Percentiles rank a stretch among this genome's conserved stretches.
These are phyloP conservation scores for Hermaeophaga mercurialis DNA, from an alignment of 2,888 invertebrate species.

Conservation along the genomic window DNA sequence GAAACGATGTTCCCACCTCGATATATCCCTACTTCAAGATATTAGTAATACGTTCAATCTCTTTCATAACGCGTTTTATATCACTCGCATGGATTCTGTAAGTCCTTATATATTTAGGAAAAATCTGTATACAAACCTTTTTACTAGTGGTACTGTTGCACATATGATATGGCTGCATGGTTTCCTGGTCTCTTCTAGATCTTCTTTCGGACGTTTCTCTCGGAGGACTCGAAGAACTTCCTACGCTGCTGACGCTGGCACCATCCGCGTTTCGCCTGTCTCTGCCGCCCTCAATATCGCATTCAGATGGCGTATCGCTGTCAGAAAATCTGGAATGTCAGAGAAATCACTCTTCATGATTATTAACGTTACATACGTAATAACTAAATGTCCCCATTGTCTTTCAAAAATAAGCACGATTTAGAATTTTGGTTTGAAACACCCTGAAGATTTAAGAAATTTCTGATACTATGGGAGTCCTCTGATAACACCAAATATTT, in stretches of 20 bases:
- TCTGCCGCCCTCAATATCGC: constrained; percentile 64
- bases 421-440: too few species aligned
- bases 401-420: too few species aligned
- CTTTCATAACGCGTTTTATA: too few species aligned
- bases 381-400: too few species aligned
- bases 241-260: constrained; percentile 88
- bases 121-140: constrained; percentile 59
- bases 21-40: too few species aligned
- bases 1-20: too few species aligned
- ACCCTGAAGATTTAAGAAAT: too few species aligned
- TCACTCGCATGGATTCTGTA: too few species aligned
- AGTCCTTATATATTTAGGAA: too few species aligned
- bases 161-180: constrained; percentile 62
- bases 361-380: constrained; percentile 1
- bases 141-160: constrained; percentile 49
- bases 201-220: constrained; percentile 74
- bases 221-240: constrained; percentile 86
- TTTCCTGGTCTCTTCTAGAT: constrained; percentile 84
- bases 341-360: constrained; percentile 16
- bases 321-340: constrained; percentile 59
- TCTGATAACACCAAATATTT: too few species aligned
- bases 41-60: too few species aligned
- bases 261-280: constrained; percentile 74
- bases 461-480: too few species aligned
- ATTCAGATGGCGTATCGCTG: constrained; percentile 87